Evolutionary conservation across 2,113 vertebrate species (phyloP).

Genomic region (Salvelinus alpinus): DNA sequence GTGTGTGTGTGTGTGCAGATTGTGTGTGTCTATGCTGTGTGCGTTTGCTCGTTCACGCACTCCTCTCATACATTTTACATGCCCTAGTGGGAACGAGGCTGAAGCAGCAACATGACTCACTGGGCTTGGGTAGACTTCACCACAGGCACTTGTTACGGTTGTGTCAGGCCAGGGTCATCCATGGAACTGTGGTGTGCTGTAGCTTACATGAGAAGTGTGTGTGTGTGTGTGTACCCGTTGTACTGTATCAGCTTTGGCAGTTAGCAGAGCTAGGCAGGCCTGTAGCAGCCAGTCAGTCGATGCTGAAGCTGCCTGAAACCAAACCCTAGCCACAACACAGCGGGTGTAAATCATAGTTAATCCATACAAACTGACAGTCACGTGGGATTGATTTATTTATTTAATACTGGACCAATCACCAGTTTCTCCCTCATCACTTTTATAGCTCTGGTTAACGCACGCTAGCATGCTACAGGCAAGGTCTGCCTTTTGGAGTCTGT

Average conservation of each 20-base stretch:
- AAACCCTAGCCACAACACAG: constrained; percentile 7
- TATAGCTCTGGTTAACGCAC: no score
- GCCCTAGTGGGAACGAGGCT: constrained; percentile 38
- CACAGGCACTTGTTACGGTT: constrained; percentile 29
- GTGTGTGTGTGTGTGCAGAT: not conserved
- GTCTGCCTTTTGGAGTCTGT: no score
- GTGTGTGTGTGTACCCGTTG: no score
- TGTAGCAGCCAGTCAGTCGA: not conserved
- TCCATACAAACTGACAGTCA: constrained; percentile 20
- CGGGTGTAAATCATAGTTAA: constrained; percentile 17
- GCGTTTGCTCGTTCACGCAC: constrained; percentile 8
- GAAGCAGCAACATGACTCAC: constrained; percentile 37
- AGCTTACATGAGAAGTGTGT: not conserved
- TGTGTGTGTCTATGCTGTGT: constrained; percentile 18
- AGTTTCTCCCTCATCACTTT: not conserved
- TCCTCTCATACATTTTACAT: constrained; percentile 40
- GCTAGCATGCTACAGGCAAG: no score
- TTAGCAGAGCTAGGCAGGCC: no score
- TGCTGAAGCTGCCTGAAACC: not conserved
- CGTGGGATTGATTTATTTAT: constrained; percentile 15
- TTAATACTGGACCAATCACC: not conserved
- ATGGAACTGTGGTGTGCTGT: constrained; percentile 13
- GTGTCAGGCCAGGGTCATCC: constrained; percentile 16
- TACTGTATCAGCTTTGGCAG: not conserved
- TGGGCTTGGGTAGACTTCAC: constrained; percentile 23